Conservation (phyloP, 2,113 vertebrate genomes). For the Casuarius casuarius region DNA sequence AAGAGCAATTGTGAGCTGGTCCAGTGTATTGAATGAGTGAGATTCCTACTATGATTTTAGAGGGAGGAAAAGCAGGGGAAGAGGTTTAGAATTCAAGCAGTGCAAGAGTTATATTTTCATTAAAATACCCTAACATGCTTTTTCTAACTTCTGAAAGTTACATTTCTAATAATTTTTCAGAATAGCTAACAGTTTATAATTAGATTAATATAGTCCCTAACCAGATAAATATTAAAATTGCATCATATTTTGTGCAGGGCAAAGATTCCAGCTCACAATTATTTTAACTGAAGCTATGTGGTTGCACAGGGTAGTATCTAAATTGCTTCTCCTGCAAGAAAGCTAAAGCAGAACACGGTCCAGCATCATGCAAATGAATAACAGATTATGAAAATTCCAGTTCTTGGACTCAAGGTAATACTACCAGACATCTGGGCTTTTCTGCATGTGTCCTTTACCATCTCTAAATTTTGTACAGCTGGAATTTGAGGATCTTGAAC, state of each 20-base stretch:
- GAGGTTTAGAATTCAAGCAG: not conserved
- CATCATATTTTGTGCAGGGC: not conserved
- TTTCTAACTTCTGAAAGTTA: not conserved
- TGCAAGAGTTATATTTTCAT: not conserved
- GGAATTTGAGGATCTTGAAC: slow-evolving; percentile 14
- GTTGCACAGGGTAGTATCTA: not conserved
- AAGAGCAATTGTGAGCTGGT: not conserved
- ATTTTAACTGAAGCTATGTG: not conserved
- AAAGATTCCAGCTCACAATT: not conserved
- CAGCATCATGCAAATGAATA: not conserved
- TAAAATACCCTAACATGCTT: not conserved
- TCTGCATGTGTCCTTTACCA: not conserved
- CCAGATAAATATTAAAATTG: not conserved
- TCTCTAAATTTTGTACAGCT: not conserved
- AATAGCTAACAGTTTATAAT: not conserved
- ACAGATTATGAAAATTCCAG: not conserved
- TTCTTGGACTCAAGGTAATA: not conserved
- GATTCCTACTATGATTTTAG: not conserved
- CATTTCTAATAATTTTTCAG: not conserved
- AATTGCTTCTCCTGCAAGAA: not conserved
- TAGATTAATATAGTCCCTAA: not conserved
- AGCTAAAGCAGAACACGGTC: not conserved
- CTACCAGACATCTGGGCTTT: not conserved
- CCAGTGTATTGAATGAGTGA: not conserved
- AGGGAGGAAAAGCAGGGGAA: not conserved